Conservation (phyloP, 2,888 invertebrate genomes). For the Tinea semifulvella region DNA sequence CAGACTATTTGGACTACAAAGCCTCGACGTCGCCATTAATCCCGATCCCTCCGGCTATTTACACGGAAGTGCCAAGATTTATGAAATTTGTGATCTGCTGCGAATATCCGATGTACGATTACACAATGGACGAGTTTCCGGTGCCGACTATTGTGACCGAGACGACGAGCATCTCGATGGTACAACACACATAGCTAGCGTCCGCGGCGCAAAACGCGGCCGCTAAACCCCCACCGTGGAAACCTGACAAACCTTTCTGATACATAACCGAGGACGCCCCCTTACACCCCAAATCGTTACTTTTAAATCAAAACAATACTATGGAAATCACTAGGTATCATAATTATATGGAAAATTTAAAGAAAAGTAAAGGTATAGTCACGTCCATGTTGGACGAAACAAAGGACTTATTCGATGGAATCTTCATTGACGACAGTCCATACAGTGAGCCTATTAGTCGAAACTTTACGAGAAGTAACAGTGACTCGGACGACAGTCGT, state of each 20-base stretch:
- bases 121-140: conserved; percentile 71
- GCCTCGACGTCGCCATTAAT: conserved; percentile 88
- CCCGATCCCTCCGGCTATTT: conserved; percentile 87
- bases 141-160: conserved; percentile 72
- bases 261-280: conserved; percentile 47
- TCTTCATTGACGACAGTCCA: conserved; percentile 26
- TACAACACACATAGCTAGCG: conserved; percentile 76
- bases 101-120: conserved; percentile 88
- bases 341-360: conserved; percentile 52
- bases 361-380: conserved; percentile 45
- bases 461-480: conserved; percentile 3
- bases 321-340: conserved; percentile 57
- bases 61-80: conserved; percentile 85
- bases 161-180: conserved; percentile 75
- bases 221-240: conserved; percentile 34
- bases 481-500: background rate
- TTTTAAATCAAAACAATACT: conserved; percentile 53
- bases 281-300: conserved; percentile 50
- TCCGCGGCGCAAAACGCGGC: conserved; percentile 53
- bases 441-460: conserved; percentile 27
- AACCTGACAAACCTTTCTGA: conserved; percentile 47
- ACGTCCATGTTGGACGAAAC: conserved; percentile 50
- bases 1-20: conserved; percentile 89
- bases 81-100: conserved; percentile 87
- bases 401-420: conserved; percentile 40